Conservation (phyloP, 2,113 vertebrate genomes). For the Dromaius novaehollandiae region DNA sequence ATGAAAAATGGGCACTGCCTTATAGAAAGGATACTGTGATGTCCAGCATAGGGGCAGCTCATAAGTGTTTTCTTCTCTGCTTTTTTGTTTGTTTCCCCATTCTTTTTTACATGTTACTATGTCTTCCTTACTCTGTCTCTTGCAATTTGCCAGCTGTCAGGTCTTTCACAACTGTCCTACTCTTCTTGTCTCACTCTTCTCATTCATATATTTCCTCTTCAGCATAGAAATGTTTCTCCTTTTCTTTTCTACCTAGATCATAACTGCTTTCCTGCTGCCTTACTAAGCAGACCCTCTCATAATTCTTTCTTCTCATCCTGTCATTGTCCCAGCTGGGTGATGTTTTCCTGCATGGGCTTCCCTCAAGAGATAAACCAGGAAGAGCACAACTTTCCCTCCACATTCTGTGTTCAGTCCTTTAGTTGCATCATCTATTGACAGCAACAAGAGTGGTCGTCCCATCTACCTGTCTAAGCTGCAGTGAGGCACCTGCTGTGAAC, state of each 20-base stretch:
- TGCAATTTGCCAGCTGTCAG: neutral
- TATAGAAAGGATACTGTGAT: neutral
- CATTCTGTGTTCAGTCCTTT: neutral
- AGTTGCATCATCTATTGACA: fast-evolving
- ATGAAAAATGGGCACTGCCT: neutral
- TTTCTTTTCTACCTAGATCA: neutral
- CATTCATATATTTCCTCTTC: neutral
- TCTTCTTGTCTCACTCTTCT: neutral
- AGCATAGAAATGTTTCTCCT: neutral
- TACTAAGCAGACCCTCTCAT: too few relatives aligned
- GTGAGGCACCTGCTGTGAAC: neutral
- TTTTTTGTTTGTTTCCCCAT: neutral
- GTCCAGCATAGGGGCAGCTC: neutral
- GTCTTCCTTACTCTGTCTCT: neutral
- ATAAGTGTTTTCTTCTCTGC: neutral
- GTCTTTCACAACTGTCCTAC: neutral
- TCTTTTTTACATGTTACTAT: neutral
- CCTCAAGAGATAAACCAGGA: neutral
- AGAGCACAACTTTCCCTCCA: neutral
- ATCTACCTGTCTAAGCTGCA: fast-evolving
- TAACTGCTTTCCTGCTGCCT: neutral
- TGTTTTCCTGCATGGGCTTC: neutral
- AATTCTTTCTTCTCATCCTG: neutral
- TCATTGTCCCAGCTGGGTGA: neutral
- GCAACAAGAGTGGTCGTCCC: neutral